Base-by-base conservation (phyloP, 2,888 invertebrate genomes). In the Carterocephalus palaemon region DNA sequence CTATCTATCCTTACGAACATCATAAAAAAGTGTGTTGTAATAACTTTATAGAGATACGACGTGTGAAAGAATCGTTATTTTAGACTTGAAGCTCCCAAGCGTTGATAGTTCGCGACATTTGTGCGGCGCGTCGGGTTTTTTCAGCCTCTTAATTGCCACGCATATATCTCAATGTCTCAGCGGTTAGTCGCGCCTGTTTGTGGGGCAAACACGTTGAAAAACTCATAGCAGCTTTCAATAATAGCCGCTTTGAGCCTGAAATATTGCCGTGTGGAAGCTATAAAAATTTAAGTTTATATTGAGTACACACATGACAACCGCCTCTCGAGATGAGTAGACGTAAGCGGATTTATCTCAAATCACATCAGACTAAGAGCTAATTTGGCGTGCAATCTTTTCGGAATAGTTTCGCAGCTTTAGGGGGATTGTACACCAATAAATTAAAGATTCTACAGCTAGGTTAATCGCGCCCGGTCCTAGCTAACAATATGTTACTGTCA, bases 401-500 rank as follows among this genome's bases (percentile, higher is more conserved):
- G 1, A 3, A 45, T 33, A 47, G 34, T 26, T 40, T 38, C 32
- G 26, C 37, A 36, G 8, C 48, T 48, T 42, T 38, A 39, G 45
- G 24, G 46, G 47, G 38, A 41, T 43, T 46, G 53, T 59, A 48
- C 43, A 17, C 52, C 56, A 64, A 70, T 72, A 74, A 75, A 80
- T 45, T 78, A 70, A 73, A 67, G 59, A 61, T 68, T 66, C 62
- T 53, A 58, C 52, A 55, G 56, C 63, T 61, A 61, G 58, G 63
- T 64, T 70, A 73, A 73, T 75, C 67, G 70, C 57, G 54, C 52
- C 54, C 67, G 64, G 65, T 52, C 59, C 64, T 65, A 57, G 59
- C 36, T 43, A 43, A 67, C 72, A 66, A 67, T 79, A 64, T 72
- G 71, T 81, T 76, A 75, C 75, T 77, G 82, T 80, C 82, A 78